Percentiles rank a stretch among this genome's conserved stretches.
These are phyloP conservation scores for Nerophis lumbriciformis DNA, from an alignment of 2,113 vertebrate species.

Conservation along the genomic window DNA sequence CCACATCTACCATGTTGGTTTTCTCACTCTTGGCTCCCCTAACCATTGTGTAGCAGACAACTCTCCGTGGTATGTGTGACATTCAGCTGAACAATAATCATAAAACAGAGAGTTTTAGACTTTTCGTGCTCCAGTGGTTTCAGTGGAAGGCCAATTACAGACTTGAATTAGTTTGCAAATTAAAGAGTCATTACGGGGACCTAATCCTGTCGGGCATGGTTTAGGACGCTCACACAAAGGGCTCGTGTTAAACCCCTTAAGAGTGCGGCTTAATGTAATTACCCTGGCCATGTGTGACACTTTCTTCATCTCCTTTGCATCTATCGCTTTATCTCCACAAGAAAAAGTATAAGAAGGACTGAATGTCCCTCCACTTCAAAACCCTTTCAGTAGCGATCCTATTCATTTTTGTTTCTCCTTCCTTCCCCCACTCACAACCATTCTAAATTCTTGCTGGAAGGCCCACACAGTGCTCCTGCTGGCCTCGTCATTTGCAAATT, in stretches of 20 bases:
- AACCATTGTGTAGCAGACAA: constrained; percentile 40
- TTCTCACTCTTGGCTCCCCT: background rate
- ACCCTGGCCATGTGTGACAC: constrained; percentile 58
- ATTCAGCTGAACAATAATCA: constrained; percentile 88
- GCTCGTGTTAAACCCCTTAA: constrained; percentile 66
- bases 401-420: constrained; percentile 26
- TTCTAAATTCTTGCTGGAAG: constrained; percentile 39
- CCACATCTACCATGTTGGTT: constrained; percentile 2
- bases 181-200: constrained; percentile 91
- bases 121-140: constrained; percentile 89
- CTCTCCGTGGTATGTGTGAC: constrained; percentile 76
- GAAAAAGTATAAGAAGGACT: constrained; percentile 27
- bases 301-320: constrained; percentile 50
- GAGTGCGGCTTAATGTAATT: constrained; percentile 72
- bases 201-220: constrained; percentile 88
- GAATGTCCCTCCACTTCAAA: constrained; percentile 43
- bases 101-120: constrained; percentile 75
- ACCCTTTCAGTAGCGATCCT: constrained; percentile 36
- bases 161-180: constrained; percentile 97
- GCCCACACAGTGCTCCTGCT: constrained; percentile 54
- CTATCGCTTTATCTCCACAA: constrained; percentile 45
- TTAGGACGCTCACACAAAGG: constrained; percentile 67
- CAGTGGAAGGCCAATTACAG: constrained; percentile 96
- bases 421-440: constrained; percentile 20
- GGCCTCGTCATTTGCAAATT: constrained; percentile 68